Base-by-base conservation (phyloP, 2,888 invertebrate species). In the Pseudococcus viburni region DNA sequence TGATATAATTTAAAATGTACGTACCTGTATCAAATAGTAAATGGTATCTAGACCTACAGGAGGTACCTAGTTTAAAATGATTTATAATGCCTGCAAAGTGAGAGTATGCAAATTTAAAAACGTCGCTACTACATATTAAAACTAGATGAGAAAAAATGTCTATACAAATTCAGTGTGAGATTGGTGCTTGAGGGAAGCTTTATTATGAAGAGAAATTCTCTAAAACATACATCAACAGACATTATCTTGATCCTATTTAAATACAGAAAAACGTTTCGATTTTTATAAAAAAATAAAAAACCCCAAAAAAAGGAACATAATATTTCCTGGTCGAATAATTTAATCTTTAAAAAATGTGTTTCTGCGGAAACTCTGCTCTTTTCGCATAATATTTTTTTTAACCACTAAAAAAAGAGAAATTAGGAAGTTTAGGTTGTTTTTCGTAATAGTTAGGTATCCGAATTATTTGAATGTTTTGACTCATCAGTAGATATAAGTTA, bases 31-130 rank as follows among this genome's bases (percentile, higher is more conserved):
- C 26, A 33, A 64, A 22, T 64, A 19, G 22, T 64, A 9, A 5
- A 19, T 64, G 11, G 64, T 22, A 64, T 5, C 59, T 19, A 3
- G 5, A 9, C 7, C 55, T 59, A 22, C 12, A 64, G 22, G 64
- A 64, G 64, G 11, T 64, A 64, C 9, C 22, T 64, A 64, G 15
- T 64, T 64, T 1, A 64, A 3, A 22, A 12, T 64, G 39, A 77
- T 77, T 77, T 77, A 77, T 39, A 39, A 77, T 12, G 33, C 77
- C 77, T 77, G n/a, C 39, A 42, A 42, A 77, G n/a, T 15, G 17
- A 42, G 77, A 77, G n/a, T 77, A 77, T 77, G 77, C 77, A 77
- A 77, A 77, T 77, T 77, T 19, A 77, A 33, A 17, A 39, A 39
- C 77, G 77, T 77, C n/a, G 9, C 9, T 77, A 64, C 19, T 33